Evolutionary conservation across 2,888 invertebrate species (phyloP).

Genomic region (Artemia sp.): DNA sequence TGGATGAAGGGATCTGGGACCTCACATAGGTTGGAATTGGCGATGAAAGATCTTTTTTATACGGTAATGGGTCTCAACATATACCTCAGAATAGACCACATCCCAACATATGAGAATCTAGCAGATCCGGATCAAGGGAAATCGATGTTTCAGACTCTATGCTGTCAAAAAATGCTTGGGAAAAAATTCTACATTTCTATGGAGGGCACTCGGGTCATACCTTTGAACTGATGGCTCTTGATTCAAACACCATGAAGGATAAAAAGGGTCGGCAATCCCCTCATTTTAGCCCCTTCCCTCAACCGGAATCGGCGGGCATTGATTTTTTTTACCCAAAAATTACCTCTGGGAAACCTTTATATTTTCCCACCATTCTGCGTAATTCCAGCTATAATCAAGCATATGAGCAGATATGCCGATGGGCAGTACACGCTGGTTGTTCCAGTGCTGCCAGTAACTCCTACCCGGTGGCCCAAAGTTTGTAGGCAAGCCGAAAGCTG

Average conservation of each 20-base stretch:
- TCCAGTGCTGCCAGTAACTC: too few species aligned
- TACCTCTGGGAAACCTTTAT: too few species aligned
- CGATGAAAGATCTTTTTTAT: neutral
- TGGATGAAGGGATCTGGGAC: neutral
- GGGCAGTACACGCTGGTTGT: too few species aligned
- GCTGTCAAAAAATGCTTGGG: neutral
- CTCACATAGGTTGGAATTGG: neutral
- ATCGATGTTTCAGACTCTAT: neutral
- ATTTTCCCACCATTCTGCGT: too few species aligned
- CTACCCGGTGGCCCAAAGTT: too few species aligned
- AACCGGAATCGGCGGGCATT: neutral
- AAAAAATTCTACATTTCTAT: neutral
- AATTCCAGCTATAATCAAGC: too few species aligned
- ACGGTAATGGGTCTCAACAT: neutral
- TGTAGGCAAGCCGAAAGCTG: too few species aligned
- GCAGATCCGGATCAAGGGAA: neutral
- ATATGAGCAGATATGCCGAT: too few species aligned
- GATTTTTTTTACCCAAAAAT: too few species aligned
- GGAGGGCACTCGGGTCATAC: neutral
- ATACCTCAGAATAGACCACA: neutral
- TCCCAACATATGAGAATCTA: neutral
- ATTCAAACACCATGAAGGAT: slow-evolving; percentile 4
- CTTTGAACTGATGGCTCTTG: neutral
- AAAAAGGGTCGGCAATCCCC: neutral
- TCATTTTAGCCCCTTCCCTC: neutral